Conservation (phyloP, 2,113 vertebrate species). For the Mungos mungo region DNA sequence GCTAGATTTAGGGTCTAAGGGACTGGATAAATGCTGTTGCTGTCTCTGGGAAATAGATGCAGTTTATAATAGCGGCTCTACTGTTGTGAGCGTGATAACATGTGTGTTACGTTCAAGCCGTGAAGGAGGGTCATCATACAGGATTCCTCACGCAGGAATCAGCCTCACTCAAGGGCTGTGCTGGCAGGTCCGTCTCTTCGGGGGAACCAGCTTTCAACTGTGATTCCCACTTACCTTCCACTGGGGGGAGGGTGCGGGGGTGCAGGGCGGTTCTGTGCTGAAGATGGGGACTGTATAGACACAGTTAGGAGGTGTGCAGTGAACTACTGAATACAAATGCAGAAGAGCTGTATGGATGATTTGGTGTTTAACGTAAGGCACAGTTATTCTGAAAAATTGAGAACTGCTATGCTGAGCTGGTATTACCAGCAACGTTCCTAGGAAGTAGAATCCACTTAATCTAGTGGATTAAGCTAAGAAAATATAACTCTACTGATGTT, state of each 20-base stretch:
- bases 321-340: too few species aligned
- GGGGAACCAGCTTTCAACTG: neutral
- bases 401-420: too few species aligned
- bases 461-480: neutral
- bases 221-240: neutral
- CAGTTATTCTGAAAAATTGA: neutral
- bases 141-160: neutral
- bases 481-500: neutral
- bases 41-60: neutral
- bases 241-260: too few species aligned
- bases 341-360: neutral
- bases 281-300: neutral
- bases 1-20: neutral
- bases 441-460: neutral
- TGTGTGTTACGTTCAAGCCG: neutral
- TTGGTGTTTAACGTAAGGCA: neutral
- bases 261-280: neutral
- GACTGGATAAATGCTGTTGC: neutral
- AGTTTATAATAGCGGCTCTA: neutral
- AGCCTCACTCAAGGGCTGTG: neutral
- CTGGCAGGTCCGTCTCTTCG: fast-evolving
- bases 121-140: neutral
- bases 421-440: neutral
- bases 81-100: neutral
- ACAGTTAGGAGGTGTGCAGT: neutral